Evolutionary conservation across 2,888 invertebrate species (phyloP), one percentile per base, ranked within the genome.

Genomic region (Drosophila tripunctata): DNA sequence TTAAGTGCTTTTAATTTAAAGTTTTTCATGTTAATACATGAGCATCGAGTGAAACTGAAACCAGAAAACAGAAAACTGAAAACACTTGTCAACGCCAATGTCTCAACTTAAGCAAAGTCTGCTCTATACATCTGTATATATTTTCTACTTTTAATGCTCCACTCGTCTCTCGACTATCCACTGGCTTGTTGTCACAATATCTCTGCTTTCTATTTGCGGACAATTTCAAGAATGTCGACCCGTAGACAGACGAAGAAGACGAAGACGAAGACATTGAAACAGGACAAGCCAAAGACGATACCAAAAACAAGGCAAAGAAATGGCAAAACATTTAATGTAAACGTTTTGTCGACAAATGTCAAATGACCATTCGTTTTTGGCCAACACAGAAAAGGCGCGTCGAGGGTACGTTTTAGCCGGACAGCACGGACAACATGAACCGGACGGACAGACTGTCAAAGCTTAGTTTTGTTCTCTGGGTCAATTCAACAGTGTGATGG

Each of bases 331-430:
- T 83, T 83, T 87, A 87, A 84, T 84, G 87, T 83, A 86, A 86
- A 88, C 81, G 88, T 77, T 83, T 82, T 83, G 88, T 78, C 81
- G 81, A 77, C 84, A 88, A 86, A 84, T 88, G 85, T 86, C 87
- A 88, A 86, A 82, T 86, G 86, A 77, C 83, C 81, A 85, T 43
- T 36, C 36, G 51, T 50, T 44, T n/a, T 50, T 50, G 51, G 43
- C 43, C 63, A 57, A 57, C 75, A 75, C 58, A 54, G 57, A 76
- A 75, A 75, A 65, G 75, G 75, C 76, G 76, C 61, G 76, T 67
- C 75, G 31, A 48, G 31, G 43, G 41, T 40, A 21, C 36, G 38
- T 12, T 36, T 36, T 5, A 7, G 27, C 27, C 8, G 24, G 8
- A 27, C 10, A n/a, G n/a, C n/a, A n/a, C n/a, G n/a, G n/a, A n/a